Evolutionary conservation across 2,888 invertebrate species (phyloP).

Genomic region (Coelinius sp.): DNA sequence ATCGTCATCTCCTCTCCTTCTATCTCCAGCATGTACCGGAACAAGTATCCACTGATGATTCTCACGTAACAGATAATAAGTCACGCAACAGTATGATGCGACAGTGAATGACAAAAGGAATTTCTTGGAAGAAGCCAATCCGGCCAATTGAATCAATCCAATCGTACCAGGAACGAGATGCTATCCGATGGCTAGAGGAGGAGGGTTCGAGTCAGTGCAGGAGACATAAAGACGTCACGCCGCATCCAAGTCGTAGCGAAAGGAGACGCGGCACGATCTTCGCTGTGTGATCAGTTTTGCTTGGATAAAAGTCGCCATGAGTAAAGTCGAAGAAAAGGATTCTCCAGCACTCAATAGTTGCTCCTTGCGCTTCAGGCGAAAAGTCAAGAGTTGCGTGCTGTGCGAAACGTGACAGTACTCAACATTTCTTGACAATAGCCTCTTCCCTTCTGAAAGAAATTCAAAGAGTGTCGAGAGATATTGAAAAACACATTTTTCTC

Average conservation of each 20-base stretch:
- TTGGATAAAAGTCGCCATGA: slow-evolving; percentile 39
- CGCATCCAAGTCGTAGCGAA: slow-evolving; percentile 59
- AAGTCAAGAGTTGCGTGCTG: slow-evolving; percentile 64
- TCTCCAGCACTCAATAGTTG: slow-evolving; percentile 9
- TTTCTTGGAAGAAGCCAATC: slow-evolving; percentile 37
- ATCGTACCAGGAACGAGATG: slow-evolving; percentile 35
- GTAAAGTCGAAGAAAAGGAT: slow-evolving; percentile 44
- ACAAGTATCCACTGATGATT: neutral
- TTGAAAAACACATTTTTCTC: neutral
- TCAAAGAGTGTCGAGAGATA: neutral
- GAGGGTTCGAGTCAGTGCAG: slow-evolving; percentile 40
- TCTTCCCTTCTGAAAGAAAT: slow-evolving; percentile 43
- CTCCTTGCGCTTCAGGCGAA: slow-evolving; percentile 25
- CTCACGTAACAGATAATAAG: slow-evolving; percentile 31
- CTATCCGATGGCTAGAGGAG: slow-evolving; percentile 11
- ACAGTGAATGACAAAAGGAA: neutral
- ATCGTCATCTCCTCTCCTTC: neutral
- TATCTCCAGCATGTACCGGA: neutral
- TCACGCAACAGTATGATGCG: slow-evolving; percentile 26
- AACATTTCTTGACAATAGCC: slow-evolving; percentile 63
- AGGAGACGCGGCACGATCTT: slow-evolving; percentile 52
- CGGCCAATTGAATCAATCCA: slow-evolving; percentile 41
- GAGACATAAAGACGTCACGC: slow-evolving; percentile 57
- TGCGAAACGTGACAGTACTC: slow-evolving; percentile 68
- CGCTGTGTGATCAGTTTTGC: slow-evolving; percentile 61